Evolutionary conservation across 2,888 invertebrate genomes (phyloP).

Genomic region (Apomyelois bistriatella): DNA sequence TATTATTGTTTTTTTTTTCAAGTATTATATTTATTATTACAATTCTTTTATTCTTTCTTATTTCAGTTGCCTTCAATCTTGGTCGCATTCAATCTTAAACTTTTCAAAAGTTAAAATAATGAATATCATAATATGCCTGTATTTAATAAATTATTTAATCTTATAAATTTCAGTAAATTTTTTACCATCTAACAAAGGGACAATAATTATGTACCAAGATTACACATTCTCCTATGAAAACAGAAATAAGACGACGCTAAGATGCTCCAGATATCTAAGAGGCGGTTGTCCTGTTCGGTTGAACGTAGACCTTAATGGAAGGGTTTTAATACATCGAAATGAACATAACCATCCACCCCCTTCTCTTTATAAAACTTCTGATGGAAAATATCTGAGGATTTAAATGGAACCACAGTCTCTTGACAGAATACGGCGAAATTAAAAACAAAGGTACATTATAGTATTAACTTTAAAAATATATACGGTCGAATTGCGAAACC

Average conservation of each 20-base stretch:
- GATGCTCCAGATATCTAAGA: slow-evolving; percentile 16
- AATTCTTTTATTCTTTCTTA: no score
- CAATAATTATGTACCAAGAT: slow-evolving; percentile 8
- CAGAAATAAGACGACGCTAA: not conserved
- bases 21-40: no score
- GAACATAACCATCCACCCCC: slow-evolving; percentile 14
- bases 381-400: not conserved
- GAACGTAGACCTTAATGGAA: slow-evolving; percentile 4
- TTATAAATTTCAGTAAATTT: slow-evolving; percentile 1
- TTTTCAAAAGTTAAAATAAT: no score
- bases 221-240: slow-evolving; percentile 16
- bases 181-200: slow-evolving; percentile 9
- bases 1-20: no score
- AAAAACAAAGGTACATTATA: no score
- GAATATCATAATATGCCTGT: no score
- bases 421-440: no score
- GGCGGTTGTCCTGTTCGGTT: slow-evolving; percentile 15
- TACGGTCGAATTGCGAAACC: no score
- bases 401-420: not conserved
- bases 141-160: not conserved
- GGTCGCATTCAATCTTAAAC: no score
- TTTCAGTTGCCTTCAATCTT: no score
- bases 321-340: not conserved
- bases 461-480: no score
- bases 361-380: not conserved